These are phyloP conservation scores for Laticauda laticaudata DNA, from an alignment of 2,113 vertebrate species.

Conservation along the genomic window DNA sequence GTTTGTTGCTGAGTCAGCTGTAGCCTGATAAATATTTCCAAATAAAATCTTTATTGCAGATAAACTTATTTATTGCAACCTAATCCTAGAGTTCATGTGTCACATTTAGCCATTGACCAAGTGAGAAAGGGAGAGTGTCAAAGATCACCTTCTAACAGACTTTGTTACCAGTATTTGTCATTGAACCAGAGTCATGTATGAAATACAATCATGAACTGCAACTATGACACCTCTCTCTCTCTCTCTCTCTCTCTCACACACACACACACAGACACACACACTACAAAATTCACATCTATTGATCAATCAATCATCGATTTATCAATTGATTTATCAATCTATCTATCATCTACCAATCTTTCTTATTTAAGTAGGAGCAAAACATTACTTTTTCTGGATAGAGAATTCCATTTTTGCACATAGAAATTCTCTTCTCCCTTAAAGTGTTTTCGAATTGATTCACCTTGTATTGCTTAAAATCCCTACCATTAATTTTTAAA, in stretches of 20 bases:
- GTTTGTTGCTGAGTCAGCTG: not conserved
- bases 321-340: too few relatives aligned
- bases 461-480: not conserved
- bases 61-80: not conserved
- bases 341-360: not conserved
- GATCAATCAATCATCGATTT: too few relatives aligned
- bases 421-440: not conserved
- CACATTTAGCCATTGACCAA: not conserved
- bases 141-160: not conserved
- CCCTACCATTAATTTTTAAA: not conserved
- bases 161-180: not conserved
- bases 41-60: not conserved
- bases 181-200: not conserved
- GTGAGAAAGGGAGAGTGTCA: not conserved
- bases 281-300: too few relatives aligned
- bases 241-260: too few relatives aligned
- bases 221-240: too few relatives aligned
- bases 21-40: not conserved
- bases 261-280: too few relatives aligned
- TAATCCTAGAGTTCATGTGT: not conserved
- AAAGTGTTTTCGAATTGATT: not conserved
- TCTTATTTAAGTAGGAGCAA: not conserved
- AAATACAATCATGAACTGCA: not conserved
- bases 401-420: not conserved
- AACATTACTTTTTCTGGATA: not conserved